Percentiles rank a stretch among this genome's conserved stretches.
Evolutionary conservation across 2,113 vertebrate species (phyloP).

Genomic region (Gulo gulo): DNA sequence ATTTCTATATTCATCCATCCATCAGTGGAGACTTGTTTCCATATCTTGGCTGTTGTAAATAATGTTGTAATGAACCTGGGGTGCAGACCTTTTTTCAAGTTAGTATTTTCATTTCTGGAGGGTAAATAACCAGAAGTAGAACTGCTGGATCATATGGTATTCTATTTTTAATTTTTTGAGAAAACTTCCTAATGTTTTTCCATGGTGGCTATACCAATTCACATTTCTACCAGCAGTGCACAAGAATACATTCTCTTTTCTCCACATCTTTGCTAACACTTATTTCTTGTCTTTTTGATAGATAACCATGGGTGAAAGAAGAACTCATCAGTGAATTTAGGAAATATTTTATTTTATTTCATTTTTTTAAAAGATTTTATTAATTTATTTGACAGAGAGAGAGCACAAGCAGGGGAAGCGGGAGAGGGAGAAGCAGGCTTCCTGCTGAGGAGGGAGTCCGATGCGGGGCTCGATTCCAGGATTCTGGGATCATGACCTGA

Average conservation of each 20-base stretch:
- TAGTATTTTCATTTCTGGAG: background rate
- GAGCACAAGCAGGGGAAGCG: too few relatives aligned
- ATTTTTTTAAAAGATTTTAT: too few relatives aligned
- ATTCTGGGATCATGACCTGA: too few relatives aligned
- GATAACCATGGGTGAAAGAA: background rate
- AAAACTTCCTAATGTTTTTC: background rate
- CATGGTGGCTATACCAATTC: background rate
- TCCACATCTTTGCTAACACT: background rate
- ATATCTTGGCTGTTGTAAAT: background rate
- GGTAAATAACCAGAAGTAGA: background rate
- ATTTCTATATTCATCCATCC: background rate
- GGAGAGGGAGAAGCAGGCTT: too few relatives aligned
- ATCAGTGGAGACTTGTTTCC: background rate
- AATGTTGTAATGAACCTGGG: background rate
- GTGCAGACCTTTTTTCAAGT: background rate
- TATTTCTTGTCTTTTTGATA: background rate
- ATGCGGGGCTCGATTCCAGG: too few relatives aligned
- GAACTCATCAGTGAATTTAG: background rate
- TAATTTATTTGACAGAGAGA: too few relatives aligned
- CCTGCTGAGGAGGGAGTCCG: too few relatives aligned
- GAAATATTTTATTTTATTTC: background rate
- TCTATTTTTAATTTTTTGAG: background rate
- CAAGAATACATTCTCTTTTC: background rate
- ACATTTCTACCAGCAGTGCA: background rate
- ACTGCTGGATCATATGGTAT: background rate